Conservation (phyloP, 2,888 invertebrate genomes). For the Agrotis segetum region DNA sequence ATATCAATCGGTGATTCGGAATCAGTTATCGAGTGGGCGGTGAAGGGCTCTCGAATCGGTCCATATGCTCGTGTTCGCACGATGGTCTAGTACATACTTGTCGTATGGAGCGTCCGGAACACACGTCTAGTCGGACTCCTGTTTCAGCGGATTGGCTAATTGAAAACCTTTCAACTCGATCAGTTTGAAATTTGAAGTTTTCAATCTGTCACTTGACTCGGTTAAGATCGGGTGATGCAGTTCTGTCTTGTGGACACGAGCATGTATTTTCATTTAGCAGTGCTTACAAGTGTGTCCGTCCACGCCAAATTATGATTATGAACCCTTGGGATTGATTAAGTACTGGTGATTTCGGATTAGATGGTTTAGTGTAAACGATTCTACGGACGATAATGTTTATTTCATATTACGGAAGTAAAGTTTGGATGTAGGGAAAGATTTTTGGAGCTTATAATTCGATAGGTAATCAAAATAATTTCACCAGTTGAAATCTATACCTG, state of each 20-base stretch:
- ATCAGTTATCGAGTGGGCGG: slow-evolving; percentile 80
- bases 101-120: slow-evolving; percentile 74
- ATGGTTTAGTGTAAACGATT: too few species aligned
- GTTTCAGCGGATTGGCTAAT: slow-evolving; percentile 76
- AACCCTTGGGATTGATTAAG: background rate
- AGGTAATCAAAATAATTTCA: too few species aligned
- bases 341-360: background rate
- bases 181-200: slow-evolving; percentile 64
- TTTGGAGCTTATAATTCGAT: too few species aligned
- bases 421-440: too few species aligned
- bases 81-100: slow-evolving; percentile 76
- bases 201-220: slow-evolving; percentile 45
- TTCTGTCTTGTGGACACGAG: slow-evolving; percentile 17
- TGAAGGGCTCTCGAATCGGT: slow-evolving; percentile 75
- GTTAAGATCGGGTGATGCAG: slow-evolving; percentile 35
- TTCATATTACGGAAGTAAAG: too few species aligned
- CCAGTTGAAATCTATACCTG: too few species aligned
- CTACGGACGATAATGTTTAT: background rate
- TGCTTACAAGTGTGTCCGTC: background rate
- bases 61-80: slow-evolving; percentile 75
- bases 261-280: background rate
- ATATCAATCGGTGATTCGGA: slow-evolving; percentile 80
- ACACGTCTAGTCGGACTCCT: slow-evolving; percentile 73
- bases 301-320: background rate
- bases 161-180: slow-evolving; percentile 75